phyloP scores from a whole-genome alignment of 2,888 invertebrate species.

The Heterodera filipjevi region DNA sequence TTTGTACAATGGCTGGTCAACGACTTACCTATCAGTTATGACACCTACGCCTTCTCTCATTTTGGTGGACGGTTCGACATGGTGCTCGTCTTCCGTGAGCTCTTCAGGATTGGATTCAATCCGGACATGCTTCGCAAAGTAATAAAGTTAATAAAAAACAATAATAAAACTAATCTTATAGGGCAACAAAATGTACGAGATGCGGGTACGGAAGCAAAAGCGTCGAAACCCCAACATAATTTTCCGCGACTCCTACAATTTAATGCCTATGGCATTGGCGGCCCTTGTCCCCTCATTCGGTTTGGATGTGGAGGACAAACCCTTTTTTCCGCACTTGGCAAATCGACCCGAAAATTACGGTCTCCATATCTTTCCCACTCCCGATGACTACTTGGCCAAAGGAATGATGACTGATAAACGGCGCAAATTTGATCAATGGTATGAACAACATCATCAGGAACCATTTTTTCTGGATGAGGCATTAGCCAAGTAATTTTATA shows the following conservation, averaged over 20 bases:
- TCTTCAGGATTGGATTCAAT: background rate
- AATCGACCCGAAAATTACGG: constrained; percentile 5
- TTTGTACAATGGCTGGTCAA: constrained; percentile 27
- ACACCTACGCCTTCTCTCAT: constrained; percentile 13
- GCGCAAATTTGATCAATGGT: constrained; percentile 15
- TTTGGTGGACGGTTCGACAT: constrained; percentile 25
- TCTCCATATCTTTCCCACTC: background rate
- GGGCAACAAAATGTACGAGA: background rate
- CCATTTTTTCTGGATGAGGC: constrained; percentile 22
- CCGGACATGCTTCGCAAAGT: constrained; percentile 7
- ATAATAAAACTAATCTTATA: background rate
- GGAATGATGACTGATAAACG: constrained; percentile 16
- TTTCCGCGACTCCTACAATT: constrained; percentile 16
- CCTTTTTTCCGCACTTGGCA: background rate
- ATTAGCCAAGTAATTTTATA: too few species aligned
- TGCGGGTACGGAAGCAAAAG: background rate
- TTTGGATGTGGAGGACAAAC: constrained; percentile 11
- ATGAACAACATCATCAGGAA: background rate
- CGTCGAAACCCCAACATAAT: background rate
- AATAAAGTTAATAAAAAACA: too few species aligned
- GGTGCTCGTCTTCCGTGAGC: constrained; percentile 16
- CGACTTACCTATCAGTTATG: background rate
- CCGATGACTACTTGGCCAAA: background rate
- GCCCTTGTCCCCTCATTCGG: constrained; percentile 1
- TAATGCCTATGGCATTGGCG: constrained; percentile 2